Evolutionary conservation across 2,797 vertebrate species (phyloP).

Genomic region (Serranus cabrilla): DNA sequence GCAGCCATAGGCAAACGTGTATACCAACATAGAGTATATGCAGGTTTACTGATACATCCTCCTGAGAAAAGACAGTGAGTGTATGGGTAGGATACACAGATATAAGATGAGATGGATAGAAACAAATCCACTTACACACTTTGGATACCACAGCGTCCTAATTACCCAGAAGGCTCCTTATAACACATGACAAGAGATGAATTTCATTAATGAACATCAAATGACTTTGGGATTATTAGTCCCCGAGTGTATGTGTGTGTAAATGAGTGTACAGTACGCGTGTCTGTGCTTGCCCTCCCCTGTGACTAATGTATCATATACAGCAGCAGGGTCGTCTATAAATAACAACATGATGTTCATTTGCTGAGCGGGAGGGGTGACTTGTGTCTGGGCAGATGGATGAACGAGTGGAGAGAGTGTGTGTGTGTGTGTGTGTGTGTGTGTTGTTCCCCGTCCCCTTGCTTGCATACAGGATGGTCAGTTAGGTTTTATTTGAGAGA

Average conservation of each 20-base stretch:
- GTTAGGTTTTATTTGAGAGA: constrained; percentile 48
- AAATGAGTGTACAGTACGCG: constrained; percentile 16
- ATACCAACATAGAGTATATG: neutral
- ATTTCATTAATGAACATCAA: constrained; percentile 56
- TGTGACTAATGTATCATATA: constrained; percentile 73
- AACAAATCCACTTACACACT: constrained; percentile 28
- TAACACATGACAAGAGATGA: constrained; percentile 52
- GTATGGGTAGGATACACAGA: neutral
- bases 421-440: constrained; percentile 17
- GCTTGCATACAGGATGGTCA: constrained; percentile 28
- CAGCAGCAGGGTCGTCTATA: constrained; percentile 75
- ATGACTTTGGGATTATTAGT: constrained; percentile 65
- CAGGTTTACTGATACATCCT: neutral
- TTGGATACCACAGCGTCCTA: constrained; percentile 16
- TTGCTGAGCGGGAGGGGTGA: constrained; percentile 59
- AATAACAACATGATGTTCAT: constrained; percentile 80
- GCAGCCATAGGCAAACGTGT: neutral
- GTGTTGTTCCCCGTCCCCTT: constrained; percentile 23
- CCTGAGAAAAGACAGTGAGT: neutral
- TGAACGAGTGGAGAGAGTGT: constrained; percentile 33
- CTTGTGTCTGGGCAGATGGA: constrained; percentile 67
- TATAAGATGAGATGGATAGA: constrained; percentile 14
- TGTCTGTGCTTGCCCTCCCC: constrained; percentile 40
- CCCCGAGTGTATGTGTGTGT: constrained; percentile 24
- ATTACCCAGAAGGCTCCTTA: constrained; percentile 44